Evolutionary conservation across 1,140 invertebrate genomes (phyloP), one percentile per base, ranked within the genome.

Genomic region (Carposina sasakii): DNA sequence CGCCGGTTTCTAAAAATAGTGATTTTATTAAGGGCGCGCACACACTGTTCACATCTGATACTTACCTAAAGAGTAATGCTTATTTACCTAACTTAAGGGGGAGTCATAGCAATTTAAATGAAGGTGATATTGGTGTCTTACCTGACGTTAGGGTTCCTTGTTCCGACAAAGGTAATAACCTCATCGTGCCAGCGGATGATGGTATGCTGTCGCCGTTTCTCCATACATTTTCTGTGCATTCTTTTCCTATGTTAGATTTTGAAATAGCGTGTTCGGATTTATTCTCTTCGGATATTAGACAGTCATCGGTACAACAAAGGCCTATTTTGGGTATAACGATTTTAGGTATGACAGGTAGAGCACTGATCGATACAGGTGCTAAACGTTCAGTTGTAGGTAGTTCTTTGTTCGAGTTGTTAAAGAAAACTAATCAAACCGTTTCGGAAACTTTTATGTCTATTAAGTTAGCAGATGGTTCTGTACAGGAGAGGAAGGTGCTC

Each of bases 41-140:
- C n/a, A n/a, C n/a, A n/a, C n/a, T n/a, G n/a, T n/a, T n/a, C 21
- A 23, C 37, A 23, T 40, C 17, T 21, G 37, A 40, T 40, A 40
- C 21, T 40, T 9, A 23, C n/a, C n/a, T n/a, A n/a, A n/a, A n/a
- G n/a, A n/a, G n/a, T n/a, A n/a, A n/a, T n/a, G n/a, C n/a, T 40
- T 40, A 15, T 19, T 16, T 40, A 21, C 37, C 9, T 23, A 23
- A 20, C 19, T 19, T 19, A 9, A 40, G 37, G 21, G 37, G 21
- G 37, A 23, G 21, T 40, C 21, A 9, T 40, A 16, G 9, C 3
- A 40, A 19, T 33, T 5, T 10, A 8, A 4, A 33, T 13, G 8
- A 33, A n/a, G 8, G n/a, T 8, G 31, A 8, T 33, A 13, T 13
- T 5, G 31, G 9, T 4, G 3, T 4, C 13, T n/a, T 15, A 13